Evolutionary conservation across 2,113 vertebrate species (phyloP), one percentile per base, ranked within the genome.

Genomic region (Boleophthalmus pectinirostris): DNA sequence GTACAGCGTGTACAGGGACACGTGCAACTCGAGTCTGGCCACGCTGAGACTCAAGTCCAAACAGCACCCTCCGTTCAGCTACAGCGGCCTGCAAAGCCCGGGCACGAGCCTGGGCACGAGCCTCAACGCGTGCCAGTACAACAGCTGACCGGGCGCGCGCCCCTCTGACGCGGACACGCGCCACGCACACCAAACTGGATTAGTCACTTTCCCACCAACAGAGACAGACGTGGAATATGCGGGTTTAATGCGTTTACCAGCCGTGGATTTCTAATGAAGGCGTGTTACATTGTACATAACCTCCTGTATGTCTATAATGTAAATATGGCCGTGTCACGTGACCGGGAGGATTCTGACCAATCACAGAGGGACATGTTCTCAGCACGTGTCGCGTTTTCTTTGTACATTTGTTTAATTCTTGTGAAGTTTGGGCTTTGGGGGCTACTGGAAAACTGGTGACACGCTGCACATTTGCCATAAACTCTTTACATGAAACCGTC

Each of bases 41-140:
- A 96, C 96, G 56, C 95, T 99, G 77, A 95, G 97, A 95, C 98
- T 99, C 80, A 99, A 99, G 90, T 97, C 97, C 82, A 99, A 99
- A 89, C 98, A 98, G 85, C 98, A 99, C 84, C 96, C 97, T 9
- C 94, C 95, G n/a, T 99, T 99, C 80, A 96, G 96, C 89, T 99
- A 99, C 92, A 94, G 96, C 90, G 92, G 95, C 75, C 92, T 98
- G 92, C 97, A 97, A 89, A 96, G 95, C 85, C 96, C 97, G 35
- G 95, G 95, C 7, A 94, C 97, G 4, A 94, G 96, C 74, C 95
- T 98, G 84, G 95, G 95, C 7, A 94, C 97, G 3, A 94, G 96
- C 74, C 95, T 98, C 84, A 99, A 98, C 83, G 97, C 97, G 24
- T 99, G 98, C 85, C 98, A 99, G 88, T 99, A 99, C 90, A 98